phyloP scores from a whole-genome alignment of 2,888 invertebrate species.

The Agrotis clavis region DNA sequence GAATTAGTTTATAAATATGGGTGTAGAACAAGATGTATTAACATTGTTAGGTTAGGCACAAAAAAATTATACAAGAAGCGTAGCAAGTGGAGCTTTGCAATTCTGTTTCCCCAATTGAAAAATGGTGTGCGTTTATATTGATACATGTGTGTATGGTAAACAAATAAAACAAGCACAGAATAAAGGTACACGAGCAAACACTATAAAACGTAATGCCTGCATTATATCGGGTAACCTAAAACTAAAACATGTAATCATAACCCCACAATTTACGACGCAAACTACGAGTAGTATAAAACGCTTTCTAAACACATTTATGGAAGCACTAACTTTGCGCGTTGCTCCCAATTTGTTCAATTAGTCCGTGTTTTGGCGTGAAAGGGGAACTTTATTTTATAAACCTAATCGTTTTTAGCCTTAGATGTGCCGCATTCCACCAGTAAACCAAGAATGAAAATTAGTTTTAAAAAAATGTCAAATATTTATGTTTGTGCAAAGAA shows the following conservation, averaged over 20 bases:
- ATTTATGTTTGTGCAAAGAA: too few species aligned
- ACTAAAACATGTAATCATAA: conserved; percentile 18
- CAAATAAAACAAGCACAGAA: conserved; percentile 3
- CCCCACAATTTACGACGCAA: background rate
- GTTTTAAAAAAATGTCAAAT: background rate
- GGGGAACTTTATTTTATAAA: background rate
- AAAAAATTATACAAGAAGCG: too few species aligned
- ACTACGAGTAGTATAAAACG: conserved; percentile 4
- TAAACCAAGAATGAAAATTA: background rate
- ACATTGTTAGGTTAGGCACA: too few species aligned
- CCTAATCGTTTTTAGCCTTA: background rate
- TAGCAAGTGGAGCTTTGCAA: too few species aligned
- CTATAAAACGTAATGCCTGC: background rate
- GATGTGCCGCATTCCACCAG: background rate
- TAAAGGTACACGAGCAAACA: background rate
- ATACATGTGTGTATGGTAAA: background rate
- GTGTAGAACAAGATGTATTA: background rate
- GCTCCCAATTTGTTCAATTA: background rate
- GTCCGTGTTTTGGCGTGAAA: background rate
- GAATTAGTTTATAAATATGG: too few species aligned
- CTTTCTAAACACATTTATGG: conserved; percentile 24
- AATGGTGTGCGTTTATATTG: too few species aligned
- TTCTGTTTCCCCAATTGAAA: too few species aligned
- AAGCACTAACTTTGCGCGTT: conserved; percentile 6
- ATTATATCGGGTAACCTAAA: background rate